Evolutionary conservation across 2,888 invertebrate genomes (phyloP), one percentile per base, ranked within the genome.

Genomic region (Tipula unca): DNA sequence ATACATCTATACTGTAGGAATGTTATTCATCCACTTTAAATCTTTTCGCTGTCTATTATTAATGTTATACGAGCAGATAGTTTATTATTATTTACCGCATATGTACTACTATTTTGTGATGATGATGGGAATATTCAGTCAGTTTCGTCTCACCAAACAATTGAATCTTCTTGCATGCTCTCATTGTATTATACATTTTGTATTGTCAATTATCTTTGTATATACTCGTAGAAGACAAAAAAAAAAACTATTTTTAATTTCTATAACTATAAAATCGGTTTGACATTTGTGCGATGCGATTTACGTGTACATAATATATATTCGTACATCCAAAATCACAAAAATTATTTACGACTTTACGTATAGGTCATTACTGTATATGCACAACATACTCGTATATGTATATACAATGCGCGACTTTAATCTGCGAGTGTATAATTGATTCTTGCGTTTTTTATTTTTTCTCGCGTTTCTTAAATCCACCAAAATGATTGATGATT

Each of bases 141-240:
- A 25, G 69, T 25, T 69, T 20, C 69, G 69, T 69, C 69, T 69
- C 69, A 69, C 25, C 69, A 69, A 69, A 69, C 69, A 69, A 69
- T 69, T 69, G 69, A 69, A 69, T 69, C 69, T 69, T 69, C 69
- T 69, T 69, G 69, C 69, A 69, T 69, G 69, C 69, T 69, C 69
- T 25, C 25, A 69, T 69, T 69, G 69, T 69, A 69, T 14, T 69
- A 13, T 69, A 69, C 25, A 8, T 69, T 54, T 69, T 69, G 69
- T 69, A 69, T 69, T 69, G 69, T 69, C 69, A 69, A 69, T 69
- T 69, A 69, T 69, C 17, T 25, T 4, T 48, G 48, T 48, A n/a
- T n/a, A 5, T 32, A 32, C 32, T 0, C 5, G 6, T 32, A 32
- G 32, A 32, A 32, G 6, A 32, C 32, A 32, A 32, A 32, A 32